Evolutionary conservation across 2,888 invertebrate genomes (phyloP).

Genomic region (Incurvaria masculella): DNA sequence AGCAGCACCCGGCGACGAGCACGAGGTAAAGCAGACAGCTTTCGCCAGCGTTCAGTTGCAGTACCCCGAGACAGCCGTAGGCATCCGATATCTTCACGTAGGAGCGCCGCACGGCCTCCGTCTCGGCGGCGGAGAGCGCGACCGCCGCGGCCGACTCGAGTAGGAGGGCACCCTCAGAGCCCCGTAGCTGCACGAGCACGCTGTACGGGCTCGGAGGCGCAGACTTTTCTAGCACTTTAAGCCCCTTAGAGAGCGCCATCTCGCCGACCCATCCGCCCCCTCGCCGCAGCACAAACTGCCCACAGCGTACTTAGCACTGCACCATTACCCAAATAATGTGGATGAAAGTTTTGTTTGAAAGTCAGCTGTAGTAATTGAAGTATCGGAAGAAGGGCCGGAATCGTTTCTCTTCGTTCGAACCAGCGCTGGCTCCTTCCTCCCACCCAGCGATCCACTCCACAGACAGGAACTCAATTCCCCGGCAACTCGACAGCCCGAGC

Average conservation of each 20-base stretch:
- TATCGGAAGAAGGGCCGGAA: no score
- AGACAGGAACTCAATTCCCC: no score
- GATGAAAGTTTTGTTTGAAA: no score
- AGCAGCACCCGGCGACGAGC: slow-evolving; percentile 93
- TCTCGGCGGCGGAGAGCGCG: slow-evolving; percentile 80
- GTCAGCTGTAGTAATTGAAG: no score
- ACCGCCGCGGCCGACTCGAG: slow-evolving; percentile 94
- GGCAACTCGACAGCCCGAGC: no score
- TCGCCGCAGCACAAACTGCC: no score
- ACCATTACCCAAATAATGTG: no score
- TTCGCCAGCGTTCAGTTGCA: slow-evolving; percentile 84
- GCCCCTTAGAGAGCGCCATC: slow-evolving; percentile 95
- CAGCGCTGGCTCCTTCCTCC: no score
- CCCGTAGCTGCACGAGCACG: slow-evolving; percentile 84
- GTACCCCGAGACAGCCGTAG: slow-evolving; percentile 93
- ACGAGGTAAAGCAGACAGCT: slow-evolving; percentile 85
- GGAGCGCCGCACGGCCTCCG: slow-evolving; percentile 82
- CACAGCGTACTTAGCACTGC: no score
- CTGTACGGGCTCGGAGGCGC: slow-evolving; percentile 86
- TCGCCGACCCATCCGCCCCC: slow-evolving; percentile 12
- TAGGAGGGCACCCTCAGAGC: slow-evolving; percentile 80
- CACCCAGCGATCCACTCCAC: no score
- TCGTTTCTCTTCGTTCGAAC: no score
- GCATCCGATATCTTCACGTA: slow-evolving; percentile 92
- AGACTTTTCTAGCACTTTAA: slow-evolving; percentile 86